These are phyloP conservation scores for Malachius bipustulatus DNA, from an alignment of 2,888 invertebrate species.

Conservation along the genomic window DNA sequence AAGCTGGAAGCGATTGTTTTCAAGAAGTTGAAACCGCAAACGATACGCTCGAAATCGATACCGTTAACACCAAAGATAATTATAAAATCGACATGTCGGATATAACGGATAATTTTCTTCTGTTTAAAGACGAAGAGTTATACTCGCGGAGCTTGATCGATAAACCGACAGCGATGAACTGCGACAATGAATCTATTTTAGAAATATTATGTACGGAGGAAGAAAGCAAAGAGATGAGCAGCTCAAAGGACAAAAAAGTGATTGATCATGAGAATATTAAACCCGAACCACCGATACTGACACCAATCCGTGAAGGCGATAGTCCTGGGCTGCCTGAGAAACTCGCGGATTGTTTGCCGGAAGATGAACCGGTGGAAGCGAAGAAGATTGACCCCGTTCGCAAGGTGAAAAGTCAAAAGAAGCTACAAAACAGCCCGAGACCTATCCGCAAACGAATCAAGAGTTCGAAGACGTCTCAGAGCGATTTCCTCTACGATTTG, in stretches of 20 bases:
- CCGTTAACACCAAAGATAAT: too few relatives aligned
- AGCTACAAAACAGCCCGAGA: constrained; percentile 26
- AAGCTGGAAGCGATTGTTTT: not conserved
- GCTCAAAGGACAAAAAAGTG: too few relatives aligned
- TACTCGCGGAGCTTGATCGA: constrained; percentile 4
- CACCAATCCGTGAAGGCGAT: not conserved
- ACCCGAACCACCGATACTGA: not conserved
- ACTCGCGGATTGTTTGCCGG: constrained; percentile 4
- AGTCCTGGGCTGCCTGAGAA: too few relatives aligned
- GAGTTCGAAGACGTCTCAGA: constrained; percentile 29
- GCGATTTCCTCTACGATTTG: constrained; percentile 62
- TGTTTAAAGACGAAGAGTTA: constrained; percentile 1
- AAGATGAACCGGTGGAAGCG: constrained; percentile 9
- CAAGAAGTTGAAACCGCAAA: too few relatives aligned
- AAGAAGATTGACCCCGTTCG: not conserved
- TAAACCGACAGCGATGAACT: not conserved
- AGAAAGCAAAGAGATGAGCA: not conserved
- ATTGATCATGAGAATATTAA: not conserved
- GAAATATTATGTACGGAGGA: not conserved
- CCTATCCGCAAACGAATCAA: constrained; percentile 55
- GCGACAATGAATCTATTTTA: not conserved
- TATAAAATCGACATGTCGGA: too few relatives aligned
- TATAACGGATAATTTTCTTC: not conserved
- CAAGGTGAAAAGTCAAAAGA: not conserved
- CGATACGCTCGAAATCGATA: not conserved